Percentiles rank a stretch among this genome's conserved stretches.
phyloP scores from a whole-genome alignment of 2,888 invertebrate species.

The Dorcus hopei region DNA sequence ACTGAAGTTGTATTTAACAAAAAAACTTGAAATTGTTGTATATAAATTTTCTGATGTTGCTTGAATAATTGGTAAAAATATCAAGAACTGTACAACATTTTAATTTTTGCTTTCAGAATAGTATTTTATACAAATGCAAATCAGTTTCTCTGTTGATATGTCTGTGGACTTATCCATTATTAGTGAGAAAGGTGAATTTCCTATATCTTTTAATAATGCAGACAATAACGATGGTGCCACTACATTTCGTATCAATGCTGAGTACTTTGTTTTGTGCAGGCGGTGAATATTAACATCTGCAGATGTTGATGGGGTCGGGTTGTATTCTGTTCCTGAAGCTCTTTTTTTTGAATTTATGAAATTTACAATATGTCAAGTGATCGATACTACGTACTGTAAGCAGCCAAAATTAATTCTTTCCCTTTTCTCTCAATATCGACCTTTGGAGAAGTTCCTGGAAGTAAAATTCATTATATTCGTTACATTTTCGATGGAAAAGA shows the following conservation, averaged over 20 bases:
- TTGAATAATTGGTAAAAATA: slow-evolving; percentile 15
- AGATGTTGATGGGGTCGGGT: too few species aligned
- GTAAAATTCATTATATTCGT: too few species aligned
- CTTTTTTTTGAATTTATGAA: too few species aligned
- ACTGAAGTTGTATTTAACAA: neutral
- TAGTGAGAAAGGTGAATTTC: neutral
- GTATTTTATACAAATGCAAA: slow-evolving; percentile 19
- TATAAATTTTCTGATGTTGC: slow-evolving; percentile 20
- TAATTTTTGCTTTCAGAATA: slow-evolving; percentile 16
- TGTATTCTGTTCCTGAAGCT: too few species aligned
- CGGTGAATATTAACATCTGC: too few species aligned
- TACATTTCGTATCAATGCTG: neutral
- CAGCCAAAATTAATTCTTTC: too few species aligned
- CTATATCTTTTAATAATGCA: neutral
- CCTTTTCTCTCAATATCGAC: too few species aligned
- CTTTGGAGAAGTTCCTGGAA: too few species aligned
- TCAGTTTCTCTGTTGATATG: neutral
- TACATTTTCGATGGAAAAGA: too few species aligned
- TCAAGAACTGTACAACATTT: slow-evolving; percentile 25
- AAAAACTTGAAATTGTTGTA: slow-evolving; percentile 6
- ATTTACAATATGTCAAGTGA: too few species aligned
- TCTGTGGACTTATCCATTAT: neutral
- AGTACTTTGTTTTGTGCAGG: neutral
- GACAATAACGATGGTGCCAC: neutral
- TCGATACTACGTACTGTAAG: too few species aligned